Conservation (phyloP, 2,888 invertebrate species). For the Chaitophorus viminalis region DNA sequence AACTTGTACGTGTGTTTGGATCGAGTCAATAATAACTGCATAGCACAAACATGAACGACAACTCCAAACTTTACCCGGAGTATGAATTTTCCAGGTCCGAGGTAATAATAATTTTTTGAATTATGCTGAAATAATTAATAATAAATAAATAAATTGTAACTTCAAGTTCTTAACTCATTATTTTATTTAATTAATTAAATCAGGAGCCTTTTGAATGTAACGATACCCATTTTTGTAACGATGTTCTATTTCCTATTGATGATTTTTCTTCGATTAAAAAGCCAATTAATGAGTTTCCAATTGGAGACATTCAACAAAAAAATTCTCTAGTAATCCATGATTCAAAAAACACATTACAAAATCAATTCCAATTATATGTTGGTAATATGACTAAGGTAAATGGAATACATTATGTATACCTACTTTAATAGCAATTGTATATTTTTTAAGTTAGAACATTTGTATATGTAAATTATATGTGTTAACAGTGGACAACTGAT, state of each 20-base stretch:
- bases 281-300: conserved; percentile 73
- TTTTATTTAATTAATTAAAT: neutral
- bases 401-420: too few species aligned
- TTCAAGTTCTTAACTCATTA: neutral
- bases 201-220: conserved; percentile 68
- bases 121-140: too few species aligned
- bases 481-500: conserved; percentile 92
- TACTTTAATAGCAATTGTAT: neutral
- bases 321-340: conserved; percentile 26
- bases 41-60: neutral
- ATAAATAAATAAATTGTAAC: too few species aligned
- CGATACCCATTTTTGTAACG: conserved; percentile 93
- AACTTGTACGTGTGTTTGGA: neutral
- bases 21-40: too few species aligned
- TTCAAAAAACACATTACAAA: conserved; percentile 54
- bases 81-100: neutral
- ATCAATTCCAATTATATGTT: conserved; percentile 38
- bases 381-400: conserved; percentile 93
- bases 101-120: neutral
- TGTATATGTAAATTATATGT: neutral
- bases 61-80: neutral
- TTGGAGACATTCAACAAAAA: conserved; percentile 70
- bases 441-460: neutral
- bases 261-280: neutral
- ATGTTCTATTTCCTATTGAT: conserved; percentile 81